Conservation (phyloP, 2,113 vertebrate genomes). For the Melanerpes formicivorus region DNA sequence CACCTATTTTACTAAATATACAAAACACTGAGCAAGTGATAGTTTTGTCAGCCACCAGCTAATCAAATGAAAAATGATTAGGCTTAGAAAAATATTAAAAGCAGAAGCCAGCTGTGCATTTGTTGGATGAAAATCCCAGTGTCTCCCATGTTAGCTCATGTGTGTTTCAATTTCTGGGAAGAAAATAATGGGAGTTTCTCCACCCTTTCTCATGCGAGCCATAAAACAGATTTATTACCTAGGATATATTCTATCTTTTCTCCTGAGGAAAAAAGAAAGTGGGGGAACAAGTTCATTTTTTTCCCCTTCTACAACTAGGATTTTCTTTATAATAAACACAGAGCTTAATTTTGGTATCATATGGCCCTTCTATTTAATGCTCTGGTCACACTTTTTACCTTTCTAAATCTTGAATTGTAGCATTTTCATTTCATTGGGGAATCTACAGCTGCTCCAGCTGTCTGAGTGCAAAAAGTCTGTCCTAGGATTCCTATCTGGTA, state of each 20-base stretch:
- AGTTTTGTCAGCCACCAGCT: slow-evolving; percentile 65
- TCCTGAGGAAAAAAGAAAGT: slow-evolving; percentile 65
- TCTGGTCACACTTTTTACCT: slow-evolving; percentile 66
- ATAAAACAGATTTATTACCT: slow-evolving; percentile 74
- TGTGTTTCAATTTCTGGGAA: slow-evolving; percentile 69
- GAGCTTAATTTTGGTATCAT: slow-evolving; percentile 63
- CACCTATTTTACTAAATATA: slow-evolving; percentile 39
- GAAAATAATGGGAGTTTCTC: slow-evolving; percentile 71
- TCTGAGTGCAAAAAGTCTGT: neutral
- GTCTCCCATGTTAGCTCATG: slow-evolving; percentile 65
- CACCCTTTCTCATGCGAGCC: slow-evolving; percentile 72
- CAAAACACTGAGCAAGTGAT: slow-evolving; percentile 47
- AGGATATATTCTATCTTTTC: slow-evolving; percentile 68
- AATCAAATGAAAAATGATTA: slow-evolving; percentile 68
- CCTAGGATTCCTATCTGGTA: slow-evolving; percentile 4
- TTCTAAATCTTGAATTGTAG: slow-evolving; percentile 60
- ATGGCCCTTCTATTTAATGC: slow-evolving; percentile 59
- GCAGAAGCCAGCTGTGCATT: slow-evolving; percentile 66
- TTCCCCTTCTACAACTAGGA: slow-evolving; percentile 58
- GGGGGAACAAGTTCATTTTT: slow-evolving; percentile 69
- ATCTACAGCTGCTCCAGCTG: slow-evolving; percentile 64
- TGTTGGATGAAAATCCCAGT: slow-evolving; percentile 61
- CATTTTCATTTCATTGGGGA: slow-evolving; percentile 56
- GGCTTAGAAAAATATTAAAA: slow-evolving; percentile 63
- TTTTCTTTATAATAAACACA: slow-evolving; percentile 70